Percentiles rank a stretch among this genome's conserved stretches.
phyloP scores from a whole-genome alignment of 2,797 vertebrate species.

The Masticophis lateralis region DNA sequence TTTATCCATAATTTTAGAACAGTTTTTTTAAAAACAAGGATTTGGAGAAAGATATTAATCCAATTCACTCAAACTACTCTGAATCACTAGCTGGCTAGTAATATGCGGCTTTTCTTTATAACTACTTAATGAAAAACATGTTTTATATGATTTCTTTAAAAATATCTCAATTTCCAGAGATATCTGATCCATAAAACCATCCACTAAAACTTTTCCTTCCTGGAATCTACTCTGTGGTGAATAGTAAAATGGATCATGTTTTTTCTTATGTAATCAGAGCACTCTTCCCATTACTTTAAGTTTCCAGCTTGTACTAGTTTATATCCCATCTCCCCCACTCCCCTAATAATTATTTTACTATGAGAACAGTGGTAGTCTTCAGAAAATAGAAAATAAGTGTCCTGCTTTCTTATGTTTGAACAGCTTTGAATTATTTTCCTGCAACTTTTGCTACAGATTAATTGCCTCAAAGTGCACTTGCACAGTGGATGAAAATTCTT shows the following conservation, averaged over 20 bases:
- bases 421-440: constrained; percentile 59
- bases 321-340: constrained; percentile 33
- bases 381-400: constrained; percentile 50
- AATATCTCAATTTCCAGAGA: constrained; percentile 1
- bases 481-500: constrained; percentile 61
- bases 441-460: constrained; percentile 68
- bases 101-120: constrained; percentile 17
- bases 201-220: constrained; percentile 7
- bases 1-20: not conserved
- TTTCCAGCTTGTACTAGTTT: constrained; percentile 38
- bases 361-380: constrained; percentile 41
- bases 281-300: constrained; percentile 4
- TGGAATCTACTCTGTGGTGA: constrained; percentile 17
- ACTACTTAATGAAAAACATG: constrained; percentile 30
- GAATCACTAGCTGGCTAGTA: constrained; percentile 24
- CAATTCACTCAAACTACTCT: constrained; percentile 10
- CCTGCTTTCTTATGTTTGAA: constrained; percentile 47
- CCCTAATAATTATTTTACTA: constrained; percentile 40
- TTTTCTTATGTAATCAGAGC: constrained; percentile 21
- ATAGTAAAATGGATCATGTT: constrained; percentile 26
- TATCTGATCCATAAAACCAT: not conserved
- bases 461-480: constrained; percentile 65
- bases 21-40: not conserved
- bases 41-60: constrained; percentile 9
- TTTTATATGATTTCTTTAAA: not conserved